Conservation (phyloP, 2,888 invertebrate genomes). For the Siphlonurus alternatus region DNA sequence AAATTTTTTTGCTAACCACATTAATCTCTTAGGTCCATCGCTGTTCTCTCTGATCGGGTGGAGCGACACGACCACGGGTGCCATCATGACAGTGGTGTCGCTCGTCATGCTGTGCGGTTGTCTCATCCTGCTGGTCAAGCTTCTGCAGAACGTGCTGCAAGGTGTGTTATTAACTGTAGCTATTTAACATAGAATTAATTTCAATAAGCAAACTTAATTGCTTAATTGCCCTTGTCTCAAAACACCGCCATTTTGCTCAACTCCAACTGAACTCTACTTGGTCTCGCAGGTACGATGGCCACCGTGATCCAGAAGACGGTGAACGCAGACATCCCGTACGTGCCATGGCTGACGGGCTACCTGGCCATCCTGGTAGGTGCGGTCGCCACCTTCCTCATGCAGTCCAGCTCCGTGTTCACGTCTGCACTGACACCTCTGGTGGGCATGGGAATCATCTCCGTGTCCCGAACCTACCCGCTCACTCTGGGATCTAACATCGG, state of each 20-base stretch:
- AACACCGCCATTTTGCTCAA: too few species aligned
- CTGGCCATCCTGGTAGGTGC: slow-evolving; percentile 33
- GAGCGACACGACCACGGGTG: slow-evolving; percentile 27
- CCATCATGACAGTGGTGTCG: slow-evolving; percentile 28
- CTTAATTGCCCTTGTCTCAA: too few species aligned
- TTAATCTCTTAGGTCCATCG: background rate
- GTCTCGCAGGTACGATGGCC: slow-evolving; percentile 28
- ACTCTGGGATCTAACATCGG: slow-evolving; percentile 38
- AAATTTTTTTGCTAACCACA: background rate
- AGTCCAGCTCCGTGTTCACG: slow-evolving; percentile 38
- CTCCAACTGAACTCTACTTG: too few species aligned
- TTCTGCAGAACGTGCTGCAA: slow-evolving; percentile 30
- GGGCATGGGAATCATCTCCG: slow-evolving; percentile 29
- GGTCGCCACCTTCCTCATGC: slow-evolving; percentile 34
- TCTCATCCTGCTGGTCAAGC: slow-evolving; percentile 32
- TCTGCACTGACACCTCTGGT: slow-evolving; percentile 38
- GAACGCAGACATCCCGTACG: slow-evolving; percentile 28
- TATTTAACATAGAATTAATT: too few species aligned
- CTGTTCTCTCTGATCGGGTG: slow-evolving; percentile 11
- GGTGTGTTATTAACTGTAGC: slow-evolving; percentile 17
- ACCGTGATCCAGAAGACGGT: slow-evolving; percentile 24
- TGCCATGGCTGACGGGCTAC: slow-evolving; percentile 33
- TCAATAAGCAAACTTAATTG: too few species aligned
- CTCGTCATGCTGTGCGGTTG: slow-evolving; percentile 28
- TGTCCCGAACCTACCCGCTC: slow-evolving; percentile 35